Percentiles rank a stretch among this genome's conserved stretches.
Evolutionary conservation across 2,888 invertebrate genomes (phyloP).

Genomic region (Drosophila peninsularis): DNA sequence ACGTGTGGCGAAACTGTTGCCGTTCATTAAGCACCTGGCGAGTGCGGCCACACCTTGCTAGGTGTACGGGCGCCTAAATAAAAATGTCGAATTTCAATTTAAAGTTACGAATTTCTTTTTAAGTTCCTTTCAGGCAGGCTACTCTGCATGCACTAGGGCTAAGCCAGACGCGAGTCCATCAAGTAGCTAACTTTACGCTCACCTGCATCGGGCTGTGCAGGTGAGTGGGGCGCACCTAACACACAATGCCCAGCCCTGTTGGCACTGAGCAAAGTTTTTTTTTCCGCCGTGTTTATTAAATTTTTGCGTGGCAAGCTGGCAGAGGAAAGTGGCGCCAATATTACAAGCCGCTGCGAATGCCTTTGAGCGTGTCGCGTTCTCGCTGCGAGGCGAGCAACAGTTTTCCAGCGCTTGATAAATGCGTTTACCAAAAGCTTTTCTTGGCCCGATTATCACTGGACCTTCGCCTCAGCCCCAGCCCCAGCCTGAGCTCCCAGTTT

Average conservation of each 20-base stretch:
- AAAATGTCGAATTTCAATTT: conserved; percentile 59
- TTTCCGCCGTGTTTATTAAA: conserved; percentile 48
- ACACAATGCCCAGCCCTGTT: conserved; percentile 41
- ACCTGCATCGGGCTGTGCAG: conserved; percentile 41
- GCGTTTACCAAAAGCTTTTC: conserved; percentile 12
- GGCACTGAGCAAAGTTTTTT: conserved; percentile 52
- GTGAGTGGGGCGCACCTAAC: conserved; percentile 23
- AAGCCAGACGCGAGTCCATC: conserved; percentile 23
- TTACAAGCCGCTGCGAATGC: conserved; percentile 28
- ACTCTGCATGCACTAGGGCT: conserved; percentile 33
- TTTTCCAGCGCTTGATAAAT: conserved; percentile 26
- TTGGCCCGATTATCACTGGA: conserved; percentile 21
- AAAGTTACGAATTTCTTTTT: conserved; percentile 25
- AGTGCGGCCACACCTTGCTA: conserved; percentile 10
- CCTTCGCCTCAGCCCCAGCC: not conserved
- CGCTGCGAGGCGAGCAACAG: conserved; percentile 31
- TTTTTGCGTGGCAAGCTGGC: conserved; percentile 39
- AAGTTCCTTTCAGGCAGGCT: conserved; percentile 15
- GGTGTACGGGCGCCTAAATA: conserved; percentile 39
- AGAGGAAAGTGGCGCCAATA: conserved; percentile 42
- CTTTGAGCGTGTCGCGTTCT: conserved; percentile 30
- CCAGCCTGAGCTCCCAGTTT: not conserved
- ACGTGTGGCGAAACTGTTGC: conserved; percentile 26
- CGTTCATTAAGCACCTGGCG: conserved; percentile 62
- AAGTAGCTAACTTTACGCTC: conserved; percentile 39